Evolutionary conservation across 1,140 invertebrate genomes (phyloP).

Genomic region (Frieseomelitta varia): DNA sequence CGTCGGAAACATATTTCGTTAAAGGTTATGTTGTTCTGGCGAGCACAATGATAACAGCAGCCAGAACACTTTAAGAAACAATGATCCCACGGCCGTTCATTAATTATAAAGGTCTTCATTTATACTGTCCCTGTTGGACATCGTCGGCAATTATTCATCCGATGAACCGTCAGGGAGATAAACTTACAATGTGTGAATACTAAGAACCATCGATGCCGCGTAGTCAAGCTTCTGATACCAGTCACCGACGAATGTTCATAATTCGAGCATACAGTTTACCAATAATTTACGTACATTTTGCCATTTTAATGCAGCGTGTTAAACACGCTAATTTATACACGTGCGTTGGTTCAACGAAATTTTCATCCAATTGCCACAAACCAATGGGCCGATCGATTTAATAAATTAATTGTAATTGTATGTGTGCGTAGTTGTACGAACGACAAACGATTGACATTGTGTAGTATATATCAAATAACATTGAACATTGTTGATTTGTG

Average conservation of each 20-base stretch:
- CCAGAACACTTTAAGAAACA: conserved; percentile 46
- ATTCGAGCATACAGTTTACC: background rate
- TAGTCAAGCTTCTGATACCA: background rate
- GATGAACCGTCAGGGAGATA: background rate
- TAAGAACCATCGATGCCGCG: background rate
- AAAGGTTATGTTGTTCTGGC: conserved; percentile 67
- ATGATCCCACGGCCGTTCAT: conserved; percentile 14
- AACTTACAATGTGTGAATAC: background rate
- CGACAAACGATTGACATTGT: background rate
- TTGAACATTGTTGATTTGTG: background rate
- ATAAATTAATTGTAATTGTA: background rate
- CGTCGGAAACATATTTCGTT: conserved; percentile 73
- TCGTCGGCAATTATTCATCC: background rate
- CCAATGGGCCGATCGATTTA: background rate
- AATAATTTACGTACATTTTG: no score
- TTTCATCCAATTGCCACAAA: background rate
- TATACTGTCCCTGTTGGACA: conserved; percentile 41
- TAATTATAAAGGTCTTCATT: conserved; percentile 57
- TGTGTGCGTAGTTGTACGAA: background rate
- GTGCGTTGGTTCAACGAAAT: background rate
- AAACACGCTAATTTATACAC: background rate
- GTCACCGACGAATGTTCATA: background rate
- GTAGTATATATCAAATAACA: background rate
- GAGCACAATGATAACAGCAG: conserved; percentile 17
- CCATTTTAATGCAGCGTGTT: no score